These are phyloP conservation scores for Apostichopus leukothele DNA, from an alignment of 53 echinoderm and acorn worm species.

Conservation along the genomic window DNA sequence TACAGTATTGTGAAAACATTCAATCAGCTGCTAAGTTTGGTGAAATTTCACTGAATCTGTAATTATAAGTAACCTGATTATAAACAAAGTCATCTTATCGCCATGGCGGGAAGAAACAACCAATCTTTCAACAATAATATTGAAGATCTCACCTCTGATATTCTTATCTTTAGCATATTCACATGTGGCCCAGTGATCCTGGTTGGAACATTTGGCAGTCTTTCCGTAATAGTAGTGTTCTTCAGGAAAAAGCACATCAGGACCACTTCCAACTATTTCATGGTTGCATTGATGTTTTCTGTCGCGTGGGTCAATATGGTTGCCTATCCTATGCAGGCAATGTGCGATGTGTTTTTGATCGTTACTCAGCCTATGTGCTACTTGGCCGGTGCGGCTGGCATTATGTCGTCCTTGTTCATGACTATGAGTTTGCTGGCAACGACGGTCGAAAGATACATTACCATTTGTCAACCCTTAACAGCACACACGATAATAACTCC, in stretches of 20 bases:
- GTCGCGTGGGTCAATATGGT: not conserved
- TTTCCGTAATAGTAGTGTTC: not conserved
- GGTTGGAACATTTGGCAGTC: not conserved
- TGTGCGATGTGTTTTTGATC: not conserved
- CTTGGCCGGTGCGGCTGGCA: not conserved
- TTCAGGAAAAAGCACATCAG: not conserved
- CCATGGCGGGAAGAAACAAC: not conserved
- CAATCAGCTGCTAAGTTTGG: too few species aligned
- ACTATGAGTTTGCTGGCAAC: not conserved
- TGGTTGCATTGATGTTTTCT: constrained; percentile 6
- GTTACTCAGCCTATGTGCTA: constrained; percentile 8
- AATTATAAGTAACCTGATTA: too few species aligned
- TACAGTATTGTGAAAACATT: too few species aligned
- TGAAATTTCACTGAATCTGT: too few species aligned
- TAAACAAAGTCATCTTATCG: not conserved
- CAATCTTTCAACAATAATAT: not conserved
- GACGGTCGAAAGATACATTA: constrained; percentile 9
- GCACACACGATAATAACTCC: constrained; percentile 5
- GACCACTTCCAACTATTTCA: not conserved
- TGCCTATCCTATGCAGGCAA: not conserved
- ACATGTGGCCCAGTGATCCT: not conserved
- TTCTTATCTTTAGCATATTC: not conserved
- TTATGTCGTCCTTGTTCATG: not conserved
- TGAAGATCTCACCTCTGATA: not conserved
- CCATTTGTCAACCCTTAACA: not conserved